These are phyloP conservation scores for Pampus argenteus DNA, from an alignment of 2,797 vertebrate species.

Conservation along the genomic window DNA sequence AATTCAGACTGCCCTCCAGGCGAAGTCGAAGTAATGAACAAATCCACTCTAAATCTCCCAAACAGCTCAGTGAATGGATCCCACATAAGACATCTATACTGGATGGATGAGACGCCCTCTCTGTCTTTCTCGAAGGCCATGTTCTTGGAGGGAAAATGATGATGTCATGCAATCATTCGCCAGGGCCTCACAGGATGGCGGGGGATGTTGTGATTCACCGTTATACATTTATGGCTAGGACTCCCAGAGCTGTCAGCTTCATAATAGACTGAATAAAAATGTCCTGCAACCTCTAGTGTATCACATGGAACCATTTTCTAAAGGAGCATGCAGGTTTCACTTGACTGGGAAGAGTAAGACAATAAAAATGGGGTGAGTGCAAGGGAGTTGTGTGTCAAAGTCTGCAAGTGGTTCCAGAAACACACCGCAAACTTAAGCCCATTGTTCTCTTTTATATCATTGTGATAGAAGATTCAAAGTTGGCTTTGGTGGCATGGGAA, in stretches of 20 bases:
- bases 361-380: neutral
- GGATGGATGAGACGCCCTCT: conserved; percentile 29
- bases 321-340: conserved; percentile 24
- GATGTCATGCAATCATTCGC: conserved; percentile 57
- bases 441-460: conserved; percentile 19
- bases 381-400: neutral
- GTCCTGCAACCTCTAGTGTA: conserved; percentile 14
- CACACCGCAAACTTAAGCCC: too few species aligned
- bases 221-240: conserved; percentile 52
- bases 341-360: neutral
- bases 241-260: conserved; percentile 48
- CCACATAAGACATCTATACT: conserved; percentile 28
- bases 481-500: neutral
- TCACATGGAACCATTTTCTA: conserved; percentile 15
- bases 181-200: conserved; percentile 30
- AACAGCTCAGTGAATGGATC: conserved; percentile 31
- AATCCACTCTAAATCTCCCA: conserved; percentile 37
- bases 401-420: conserved; percentile 21
- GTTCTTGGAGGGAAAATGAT: conserved; percentile 56
- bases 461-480: neutral
- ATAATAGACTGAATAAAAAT: conserved; percentile 40
- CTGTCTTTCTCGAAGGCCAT: conserved; percentile 48
- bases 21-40: conserved; percentile 36
- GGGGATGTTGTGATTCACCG: conserved; percentile 51
- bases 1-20: conserved; percentile 35